Conservation (phyloP, 2,888 invertebrate genomes). For the Eumerus sabulonum region DNA sequence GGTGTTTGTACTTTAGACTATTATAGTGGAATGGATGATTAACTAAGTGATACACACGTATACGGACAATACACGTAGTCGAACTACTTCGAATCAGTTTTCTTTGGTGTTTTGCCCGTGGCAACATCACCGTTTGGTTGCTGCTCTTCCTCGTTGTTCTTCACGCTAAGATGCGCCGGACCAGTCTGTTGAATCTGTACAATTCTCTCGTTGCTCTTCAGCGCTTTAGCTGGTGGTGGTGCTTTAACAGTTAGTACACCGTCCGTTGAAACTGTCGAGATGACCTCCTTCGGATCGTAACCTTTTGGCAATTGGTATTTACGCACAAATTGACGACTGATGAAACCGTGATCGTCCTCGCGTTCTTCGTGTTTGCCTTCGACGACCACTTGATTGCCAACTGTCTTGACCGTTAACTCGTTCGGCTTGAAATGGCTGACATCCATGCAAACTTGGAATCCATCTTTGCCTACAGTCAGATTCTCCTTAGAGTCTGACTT, state of each 20-base stretch:
- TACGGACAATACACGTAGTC: too few relatives aligned
- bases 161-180: slow-evolving; percentile 79
- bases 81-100: slow-evolving; percentile 12
- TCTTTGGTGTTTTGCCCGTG: slow-evolving; percentile 6
- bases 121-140: not conserved
- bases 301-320: slow-evolving; percentile 88
- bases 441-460: slow-evolving; percentile 86
- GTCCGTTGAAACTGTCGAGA: slow-evolving; percentile 87
- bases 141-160: slow-evolving; percentile 69
- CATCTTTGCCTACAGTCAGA: slow-evolving; percentile 81
- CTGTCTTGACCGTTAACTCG: slow-evolving; percentile 88
- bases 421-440: slow-evolving; percentile 88
- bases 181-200: slow-evolving; percentile 83
- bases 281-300: slow-evolving; percentile 86
- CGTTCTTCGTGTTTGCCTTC: slow-evolving; percentile 90
- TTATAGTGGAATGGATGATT: too few relatives aligned
- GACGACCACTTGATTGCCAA: slow-evolving; percentile 85
- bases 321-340: slow-evolving; percentile 87
- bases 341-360: slow-evolving; percentile 86
- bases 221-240: slow-evolving; percentile 81
- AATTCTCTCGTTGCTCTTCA: slow-evolving; percentile 77
- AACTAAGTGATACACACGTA: too few relatives aligned
- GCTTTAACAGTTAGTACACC: slow-evolving; percentile 86
- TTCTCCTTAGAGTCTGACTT: slow-evolving; percentile 82
- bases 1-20: too few relatives aligned